These are phyloP conservation scores for Euplagia quadripunctaria DNA, from an alignment of 2,888 invertebrate genomes.

Conservation along the genomic window DNA sequence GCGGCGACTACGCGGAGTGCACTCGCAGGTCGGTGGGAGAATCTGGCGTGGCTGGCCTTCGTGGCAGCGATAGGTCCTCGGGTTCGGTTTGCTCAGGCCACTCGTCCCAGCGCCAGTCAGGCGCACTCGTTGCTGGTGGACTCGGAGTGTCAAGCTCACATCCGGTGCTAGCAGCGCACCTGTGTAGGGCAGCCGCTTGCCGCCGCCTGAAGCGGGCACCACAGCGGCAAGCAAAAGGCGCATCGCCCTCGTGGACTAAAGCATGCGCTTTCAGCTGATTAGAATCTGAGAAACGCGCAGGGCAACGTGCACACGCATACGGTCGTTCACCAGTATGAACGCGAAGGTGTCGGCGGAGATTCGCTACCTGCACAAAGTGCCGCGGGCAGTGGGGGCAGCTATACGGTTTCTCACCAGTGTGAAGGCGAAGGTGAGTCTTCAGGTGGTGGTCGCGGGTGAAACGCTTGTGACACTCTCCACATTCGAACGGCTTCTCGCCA, in stretches of 20 bases:
- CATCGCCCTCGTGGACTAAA: slow-evolving; percentile 96
- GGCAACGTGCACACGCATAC: slow-evolving; percentile 95
- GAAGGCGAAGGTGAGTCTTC: slow-evolving; percentile 96
- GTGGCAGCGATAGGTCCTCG: slow-evolving; percentile 93
- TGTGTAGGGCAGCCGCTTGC: slow-evolving; percentile 95
- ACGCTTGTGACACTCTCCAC: slow-evolving; percentile 96
- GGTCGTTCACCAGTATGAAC: slow-evolving; percentile 97
- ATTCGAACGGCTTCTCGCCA: slow-evolving; percentile 97
- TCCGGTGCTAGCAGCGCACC: slow-evolving; percentile 89
- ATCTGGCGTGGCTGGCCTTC: slow-evolving; percentile 83
- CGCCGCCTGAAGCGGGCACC: slow-evolving; percentile 93
- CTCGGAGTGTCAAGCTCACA: slow-evolving; percentile 79
- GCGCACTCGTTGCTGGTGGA: slow-evolving; percentile 78
- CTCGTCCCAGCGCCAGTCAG: slow-evolving; percentile 84
- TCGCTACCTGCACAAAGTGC: slow-evolving; percentile 97
- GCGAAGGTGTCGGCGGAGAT: slow-evolving; percentile 94
- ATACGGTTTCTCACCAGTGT: slow-evolving; percentile 97
- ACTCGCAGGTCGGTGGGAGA: slow-evolving; percentile 84
- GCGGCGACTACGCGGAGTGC: slow-evolving; percentile 82
- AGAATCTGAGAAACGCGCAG: slow-evolving; percentile 95
- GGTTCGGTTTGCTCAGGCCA: slow-evolving; percentile 96
- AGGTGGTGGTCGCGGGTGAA: slow-evolving; percentile 97
- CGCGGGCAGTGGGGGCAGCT: slow-evolving; percentile 96
- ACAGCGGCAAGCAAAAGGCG: slow-evolving; percentile 95
- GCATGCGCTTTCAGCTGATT: slow-evolving; percentile 97